Base-by-base conservation (phyloP, 2,113 vertebrate genomes). In the Eublepharis macularius region DNA sequence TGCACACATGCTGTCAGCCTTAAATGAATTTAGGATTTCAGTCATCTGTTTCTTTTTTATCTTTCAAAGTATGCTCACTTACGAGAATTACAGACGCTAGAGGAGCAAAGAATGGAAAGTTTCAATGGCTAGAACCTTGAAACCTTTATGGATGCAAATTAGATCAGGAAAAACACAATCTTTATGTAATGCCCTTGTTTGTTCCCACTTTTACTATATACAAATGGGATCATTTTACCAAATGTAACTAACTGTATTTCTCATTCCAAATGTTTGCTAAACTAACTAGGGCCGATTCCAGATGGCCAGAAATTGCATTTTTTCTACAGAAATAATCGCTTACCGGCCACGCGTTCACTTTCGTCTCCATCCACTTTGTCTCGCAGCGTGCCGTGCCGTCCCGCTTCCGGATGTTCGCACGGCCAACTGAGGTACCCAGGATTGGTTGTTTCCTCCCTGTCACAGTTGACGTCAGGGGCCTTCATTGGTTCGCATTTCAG, bases 141-240 rank as follows among this genome's bases (percentile, higher is more conserved):
- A 75, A 81, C 63, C 51, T 75, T 54, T 75, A 75, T 41, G 36
- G 57, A 74, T 66, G 57, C 78, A 86, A 81, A 81, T 51, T 75
- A 54, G 78, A 51, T 51, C 57, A 76, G 60, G 45, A 66, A 81
- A 74, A 75, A 74, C 9, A 65, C 63, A 74, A 80, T 32, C 54
- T 74, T 66, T 54, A 41, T 74, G 45, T 34, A 75, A 66, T 81
- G 51, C 74, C 34, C 84, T 81, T 65, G 60, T 66, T 66, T 68
- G 78, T 81, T 66, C 45, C 54, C 63, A 54, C 66, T 51, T 51
- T 65, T 29, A 66, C 49, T 34, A 32, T 49, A 57, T 19, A 51
- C 57, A 45, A 39, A 26, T 29, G 73, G 72, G 41, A 49, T 32
- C 29, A 36, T 54, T 34, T 57, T 57, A 77, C 21, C 34, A 34